Percentiles rank a stretch among this genome's conserved stretches.
phyloP scores from a whole-genome alignment of 2,113 vertebrate genomes.

The Mesembrinibis cayennensis region DNA sequence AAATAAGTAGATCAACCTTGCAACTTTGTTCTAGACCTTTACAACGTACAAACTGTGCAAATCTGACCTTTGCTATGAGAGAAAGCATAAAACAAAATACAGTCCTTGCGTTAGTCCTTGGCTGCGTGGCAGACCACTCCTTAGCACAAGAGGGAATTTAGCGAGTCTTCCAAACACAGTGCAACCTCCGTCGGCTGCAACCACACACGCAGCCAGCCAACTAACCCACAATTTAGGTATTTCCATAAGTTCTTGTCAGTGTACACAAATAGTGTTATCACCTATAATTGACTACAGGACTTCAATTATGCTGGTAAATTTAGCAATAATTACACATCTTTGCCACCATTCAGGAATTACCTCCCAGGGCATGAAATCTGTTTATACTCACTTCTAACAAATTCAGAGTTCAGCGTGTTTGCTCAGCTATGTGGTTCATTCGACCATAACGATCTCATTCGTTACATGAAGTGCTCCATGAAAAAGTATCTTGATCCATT shows the following conservation, averaged over 20 bases:
- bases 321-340: conserved; percentile 35
- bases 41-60: background rate
- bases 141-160: background rate
- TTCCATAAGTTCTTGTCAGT: background rate
- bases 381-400: background rate
- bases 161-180: background rate
- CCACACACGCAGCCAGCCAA: background rate
- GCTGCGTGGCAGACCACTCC: background rate
- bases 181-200: background rate
- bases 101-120: background rate
- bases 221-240: background rate
- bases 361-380: conserved; percentile 35
- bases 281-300: background rate
- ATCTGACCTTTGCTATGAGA: background rate
- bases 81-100: background rate
- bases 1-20: background rate
- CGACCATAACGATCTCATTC: rapidly evolving
- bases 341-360: conserved; percentile 21
- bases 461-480: background rate
- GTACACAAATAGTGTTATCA: background rate
- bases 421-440: background rate
- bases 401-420: background rate
- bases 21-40: background rate
- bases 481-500: background rate
- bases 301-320: conserved; percentile 40